Evolutionary conservation across 2,888 invertebrate species (phyloP).

Genomic region (Sinopyrophorus schimmeli): DNA sequence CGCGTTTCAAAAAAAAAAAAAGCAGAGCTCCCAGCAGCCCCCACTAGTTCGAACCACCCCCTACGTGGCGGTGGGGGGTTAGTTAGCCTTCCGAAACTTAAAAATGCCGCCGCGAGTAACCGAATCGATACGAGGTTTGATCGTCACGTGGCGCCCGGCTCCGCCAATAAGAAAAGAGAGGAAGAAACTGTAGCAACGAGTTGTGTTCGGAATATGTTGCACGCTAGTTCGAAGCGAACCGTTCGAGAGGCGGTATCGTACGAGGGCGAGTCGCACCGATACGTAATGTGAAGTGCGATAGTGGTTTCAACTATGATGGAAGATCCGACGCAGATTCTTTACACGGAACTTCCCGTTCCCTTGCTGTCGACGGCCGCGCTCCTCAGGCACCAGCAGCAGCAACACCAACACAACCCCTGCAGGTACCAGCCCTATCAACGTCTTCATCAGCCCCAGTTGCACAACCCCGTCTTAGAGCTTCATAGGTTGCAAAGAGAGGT

Average conservation of each 20-base stretch:
- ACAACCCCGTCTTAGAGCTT: slow-evolving; percentile 53
- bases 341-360: slow-evolving; percentile 63
- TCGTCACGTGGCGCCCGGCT: slow-evolving; percentile 62
- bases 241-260: slow-evolving; percentile 48
- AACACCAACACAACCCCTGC: slow-evolving; percentile 54
- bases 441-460: slow-evolving; percentile 67
- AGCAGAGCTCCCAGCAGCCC: slow-evolving; percentile 26
- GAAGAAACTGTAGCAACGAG: slow-evolving; percentile 24
- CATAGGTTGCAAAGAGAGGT: slow-evolving; percentile 38
- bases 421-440: slow-evolving; percentile 67
- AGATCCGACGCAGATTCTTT: slow-evolving; percentile 60
- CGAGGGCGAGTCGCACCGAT: slow-evolving; percentile 44
- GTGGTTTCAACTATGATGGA: slow-evolving; percentile 55
- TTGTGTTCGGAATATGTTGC: slow-evolving; percentile 29
- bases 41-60: slow-evolving; percentile 32
- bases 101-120: slow-evolving; percentile 80
- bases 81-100: slow-evolving; percentile 61
- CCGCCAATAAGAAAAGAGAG: slow-evolving; percentile 20
- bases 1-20: slow-evolving; percentile 35
- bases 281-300: slow-evolving; percentile 56
- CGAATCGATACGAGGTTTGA: slow-evolving; percentile 72
- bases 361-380: slow-evolving; percentile 58
- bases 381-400: slow-evolving; percentile 58
- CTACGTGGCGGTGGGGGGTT: slow-evolving; percentile 30
- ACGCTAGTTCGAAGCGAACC: slow-evolving; percentile 40